Conservation (phyloP, 2,888 invertebrate genomes). For the Eupithecia dodoneata region DNA sequence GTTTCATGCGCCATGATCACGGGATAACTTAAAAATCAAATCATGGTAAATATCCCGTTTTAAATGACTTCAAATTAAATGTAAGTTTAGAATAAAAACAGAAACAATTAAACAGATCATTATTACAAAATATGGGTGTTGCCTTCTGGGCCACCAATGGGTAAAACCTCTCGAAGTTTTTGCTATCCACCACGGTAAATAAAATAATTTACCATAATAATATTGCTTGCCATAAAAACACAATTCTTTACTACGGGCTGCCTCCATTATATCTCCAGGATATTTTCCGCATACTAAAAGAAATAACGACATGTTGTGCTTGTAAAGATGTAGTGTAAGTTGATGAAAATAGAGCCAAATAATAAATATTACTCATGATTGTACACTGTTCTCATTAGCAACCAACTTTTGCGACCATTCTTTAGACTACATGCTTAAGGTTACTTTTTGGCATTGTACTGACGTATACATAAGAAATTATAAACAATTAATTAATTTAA, state of each 20-base stretch:
- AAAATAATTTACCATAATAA: neutral
- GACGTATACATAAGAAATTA: no score
- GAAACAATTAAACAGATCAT: neutral
- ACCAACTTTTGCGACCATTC: neutral
- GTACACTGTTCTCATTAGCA: neutral
- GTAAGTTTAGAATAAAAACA: neutral
- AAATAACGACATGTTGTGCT: slow-evolving; percentile 34
- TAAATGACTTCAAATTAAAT: no score
- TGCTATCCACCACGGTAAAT: neutral
- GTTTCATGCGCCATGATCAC: no score
- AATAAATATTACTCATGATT: slow-evolving; percentile 36
- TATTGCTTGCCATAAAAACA: slow-evolving; percentile 4
- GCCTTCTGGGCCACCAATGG: neutral
- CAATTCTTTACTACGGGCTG: slow-evolving; percentile 1
- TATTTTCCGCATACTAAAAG: slow-evolving; percentile 34
- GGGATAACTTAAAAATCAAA: no score
- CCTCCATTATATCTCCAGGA: slow-evolving; percentile 28
- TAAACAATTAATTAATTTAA: neutral
- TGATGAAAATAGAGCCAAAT: slow-evolving; percentile 39
- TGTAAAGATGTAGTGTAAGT: slow-evolving; percentile 30
- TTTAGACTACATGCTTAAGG: no score
- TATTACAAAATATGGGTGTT: neutral
- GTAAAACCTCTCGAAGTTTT: neutral
- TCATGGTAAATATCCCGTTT: no score
- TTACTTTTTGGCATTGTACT: no score